Evolutionary conservation across 2,113 vertebrate species (phyloP).

Genomic region (Platichthys flesus): DNA sequence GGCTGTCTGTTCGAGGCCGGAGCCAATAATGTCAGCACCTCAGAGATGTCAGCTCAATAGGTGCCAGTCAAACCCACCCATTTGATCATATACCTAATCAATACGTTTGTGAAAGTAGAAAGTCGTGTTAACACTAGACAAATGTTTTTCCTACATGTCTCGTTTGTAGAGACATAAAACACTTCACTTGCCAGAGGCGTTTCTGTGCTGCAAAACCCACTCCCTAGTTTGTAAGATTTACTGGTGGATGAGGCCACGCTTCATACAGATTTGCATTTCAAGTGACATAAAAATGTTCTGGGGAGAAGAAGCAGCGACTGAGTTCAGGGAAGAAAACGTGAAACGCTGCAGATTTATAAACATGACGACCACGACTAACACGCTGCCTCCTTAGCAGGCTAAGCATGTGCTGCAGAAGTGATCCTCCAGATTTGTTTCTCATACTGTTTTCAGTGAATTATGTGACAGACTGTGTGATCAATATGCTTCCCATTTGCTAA

Average conservation of each 20-base stretch:
- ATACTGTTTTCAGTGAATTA: constrained; percentile 55
- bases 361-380: background rate
- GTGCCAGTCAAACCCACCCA: constrained; percentile 44
- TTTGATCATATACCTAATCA: constrained; percentile 44
- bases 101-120: constrained; percentile 59
- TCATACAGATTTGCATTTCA: constrained; percentile 23
- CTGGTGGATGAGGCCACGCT: constrained; percentile 12
- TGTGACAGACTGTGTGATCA: constrained; percentile 60
- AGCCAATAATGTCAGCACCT: constrained; percentile 40
- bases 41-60: constrained; percentile 50
- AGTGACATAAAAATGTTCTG: constrained; percentile 16
- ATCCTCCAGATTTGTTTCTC: constrained; percentile 55
- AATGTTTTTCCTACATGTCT: constrained; percentile 23
- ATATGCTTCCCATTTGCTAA: constrained; percentile 63
- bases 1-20: constrained; percentile 11
- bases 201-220: background rate
- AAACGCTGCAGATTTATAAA: constrained; percentile 22
- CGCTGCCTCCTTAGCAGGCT: constrained; percentile 31
- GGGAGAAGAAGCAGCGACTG: constrained; percentile 8
- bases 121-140: constrained; percentile 38
- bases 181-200: constrained; percentile 2
- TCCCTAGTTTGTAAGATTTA: constrained; percentile 15
- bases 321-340: constrained; percentile 16
- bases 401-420: constrained; percentile 49
- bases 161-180: constrained; percentile 3